Evolutionary conservation across 1,140 invertebrate genomes (phyloP), one percentile per base, ranked within the genome.

Genomic region (Achroia grisella): DNA sequence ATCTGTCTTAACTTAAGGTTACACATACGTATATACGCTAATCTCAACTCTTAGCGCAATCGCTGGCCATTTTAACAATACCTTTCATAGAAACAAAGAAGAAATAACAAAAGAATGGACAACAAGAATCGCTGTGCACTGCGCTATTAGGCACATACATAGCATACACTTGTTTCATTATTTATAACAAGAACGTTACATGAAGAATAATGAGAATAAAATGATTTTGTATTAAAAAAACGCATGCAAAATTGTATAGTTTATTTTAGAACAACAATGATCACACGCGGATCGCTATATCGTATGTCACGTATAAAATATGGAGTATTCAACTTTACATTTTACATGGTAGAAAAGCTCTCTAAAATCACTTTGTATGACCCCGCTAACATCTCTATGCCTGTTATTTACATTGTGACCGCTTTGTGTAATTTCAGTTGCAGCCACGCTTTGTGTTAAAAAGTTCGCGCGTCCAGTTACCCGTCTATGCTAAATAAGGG

Each of bases 31-130:
- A 71, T 79, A 72, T 64, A 71, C 69, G 62, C 68, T 79, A 77
- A 79, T 79, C 65, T 74, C 62, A 60, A 72, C 71, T 79, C 71
- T 79, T 80, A 80, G 65, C 65, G 66, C 73, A 79, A 80, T 77
- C 72, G 78, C 62, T 57, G 52, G 48, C 60, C 52, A 67, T 77
- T 75, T 62, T 54, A 56, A 56, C 44, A 68, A 70, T 47, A 73
- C 74, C 71, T 79, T 80, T 74, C 65, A 71, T 44, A 44, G 51
- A 62, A 79, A 83, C 71, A 81, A 79, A 80, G 72, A 69, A 64
- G 62, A 69, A 73, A 73, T 70, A 78, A 76, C 69, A 80, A 80
- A 81, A 79, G 71, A 75, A 78, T 64, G 62, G 59, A 68, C 64
- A 56, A 49, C 56, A 65, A 66, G 72, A 78, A 74, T 73, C 66